Conservation (phyloP, 2,797 vertebrate species). For the Gadopsis bispinosus region DNA sequence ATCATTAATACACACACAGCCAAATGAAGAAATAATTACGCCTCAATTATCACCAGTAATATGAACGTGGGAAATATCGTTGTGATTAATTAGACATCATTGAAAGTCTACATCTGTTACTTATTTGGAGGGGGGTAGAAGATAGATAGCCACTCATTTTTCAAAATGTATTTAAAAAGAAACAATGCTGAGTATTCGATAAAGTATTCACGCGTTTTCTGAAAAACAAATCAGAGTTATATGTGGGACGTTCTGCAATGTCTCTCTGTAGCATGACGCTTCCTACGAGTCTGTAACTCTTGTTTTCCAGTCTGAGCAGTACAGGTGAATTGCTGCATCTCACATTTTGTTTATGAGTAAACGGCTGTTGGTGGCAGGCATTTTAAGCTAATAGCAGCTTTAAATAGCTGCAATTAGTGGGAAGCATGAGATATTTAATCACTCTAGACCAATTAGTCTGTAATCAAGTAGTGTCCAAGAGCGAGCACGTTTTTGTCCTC, state of each 20-base stretch:
- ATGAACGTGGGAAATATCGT: conserved; percentile 56
- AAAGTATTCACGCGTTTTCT: conserved; percentile 1
- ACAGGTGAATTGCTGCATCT: conserved; percentile 75
- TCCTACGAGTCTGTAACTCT: conserved; percentile 22
- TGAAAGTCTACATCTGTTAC: conserved; percentile 68
- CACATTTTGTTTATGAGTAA: conserved; percentile 94
- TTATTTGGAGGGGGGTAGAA: conserved; percentile 34
- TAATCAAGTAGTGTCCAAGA: conserved; percentile 90
- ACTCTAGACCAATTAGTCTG: conserved; percentile 99
- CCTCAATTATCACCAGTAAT: conserved; percentile 58
- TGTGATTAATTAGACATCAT: conserved; percentile 61
- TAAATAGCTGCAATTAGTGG: conserved; percentile 99
- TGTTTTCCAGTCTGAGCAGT: conserved; percentile 36
- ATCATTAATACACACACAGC: conserved; percentile 47
- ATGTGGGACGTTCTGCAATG: conserved; percentile 10
- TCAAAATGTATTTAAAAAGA: conserved; percentile 22
- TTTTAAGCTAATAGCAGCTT: conserved; percentile 96
- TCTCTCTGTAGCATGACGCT: conserved; percentile 15
- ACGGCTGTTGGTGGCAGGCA: conserved; percentile 94
- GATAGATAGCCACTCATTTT: conserved; percentile 23
- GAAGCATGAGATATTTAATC: conserved; percentile 99
- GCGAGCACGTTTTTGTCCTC: conserved; percentile 84
- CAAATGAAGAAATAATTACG: conserved; percentile 65
- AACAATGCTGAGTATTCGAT: conserved; percentile 3
- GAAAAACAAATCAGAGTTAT: conserved; percentile 20